Base-by-base conservation (phyloP, 2,113 vertebrate species). In the Lynx canadensis region DNA sequence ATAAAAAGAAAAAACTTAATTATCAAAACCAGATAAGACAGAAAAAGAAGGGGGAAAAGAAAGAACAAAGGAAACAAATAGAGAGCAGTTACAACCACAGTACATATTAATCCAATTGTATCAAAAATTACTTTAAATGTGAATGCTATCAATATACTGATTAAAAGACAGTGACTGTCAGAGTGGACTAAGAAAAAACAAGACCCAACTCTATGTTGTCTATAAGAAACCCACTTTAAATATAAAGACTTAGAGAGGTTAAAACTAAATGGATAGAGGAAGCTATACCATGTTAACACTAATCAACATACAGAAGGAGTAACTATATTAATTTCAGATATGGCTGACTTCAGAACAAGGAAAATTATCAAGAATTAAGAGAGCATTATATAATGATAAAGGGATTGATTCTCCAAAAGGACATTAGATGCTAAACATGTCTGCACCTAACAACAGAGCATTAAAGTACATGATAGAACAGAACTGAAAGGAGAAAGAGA, bases 301-400 rank as follows among this genome's bases (percentile, higher is more conserved):
- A 94, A 81, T 57, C 81, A 91, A 91, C 95, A 97, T 38, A 95
- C 95, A 95, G 27, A 45, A 82, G 29, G 76, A 94, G 48, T 86
- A 86, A n/a, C 36, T 83, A 66, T 88, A 95, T 94, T 66, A 89
- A 94, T 83, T 96, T 96, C n/a, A 86, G 85, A 79, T 2, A 78
- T 63, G 80, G 71, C 63, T 91, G 60, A 91, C 81, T 88, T 96
- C 27, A 95, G 36, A 91, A 82, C 4, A 89, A 92, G 68, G 63
- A 90, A 97, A 94, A 83, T 69, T 92, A 90, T 71, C 73, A 96
- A 52, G 16, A 91, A 97, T 90, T 96, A 95, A 31, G 92, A 15
- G 13, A 7, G 8, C 41, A 91, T 80, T 91, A 84, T 16, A 79
- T 79, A 92, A 73, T 91, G 21, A 68, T 81, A 66, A 97, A 92